phyloP scores from a whole-genome alignment of 2,797 vertebrate species.

The Poeciliopsis presidionis region DNA sequence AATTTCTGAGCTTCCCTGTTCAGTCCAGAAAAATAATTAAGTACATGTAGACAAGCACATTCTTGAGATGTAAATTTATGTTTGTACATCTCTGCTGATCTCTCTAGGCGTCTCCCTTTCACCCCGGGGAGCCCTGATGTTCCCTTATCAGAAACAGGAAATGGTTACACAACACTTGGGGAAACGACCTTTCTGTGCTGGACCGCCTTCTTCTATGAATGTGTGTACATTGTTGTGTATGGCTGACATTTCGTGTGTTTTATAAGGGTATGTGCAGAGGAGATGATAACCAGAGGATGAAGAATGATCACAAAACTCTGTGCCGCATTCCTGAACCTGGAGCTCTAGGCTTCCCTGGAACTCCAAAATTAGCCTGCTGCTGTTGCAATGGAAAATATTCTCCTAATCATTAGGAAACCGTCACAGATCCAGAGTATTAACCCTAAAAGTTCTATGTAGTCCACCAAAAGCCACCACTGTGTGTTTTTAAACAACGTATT shows the following conservation, averaged over 20 bases:
- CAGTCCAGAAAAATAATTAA: slow-evolving; percentile 12
- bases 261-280: slow-evolving; percentile 24
- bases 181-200: slow-evolving; percentile 52
- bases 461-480: slow-evolving; percentile 44
- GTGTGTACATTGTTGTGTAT: slow-evolving; percentile 30
- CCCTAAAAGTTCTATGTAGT: slow-evolving; percentile 46
- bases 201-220: slow-evolving; percentile 36
- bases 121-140: slow-evolving; percentile 61
- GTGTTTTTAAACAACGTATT: background rate
- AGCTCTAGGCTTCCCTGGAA: slow-evolving; percentile 57
- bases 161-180: slow-evolving; percentile 75
- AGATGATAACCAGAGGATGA: slow-evolving; percentile 54
- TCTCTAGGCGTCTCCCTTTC: slow-evolving; percentile 34
- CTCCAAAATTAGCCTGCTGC: slow-evolving; percentile 78
- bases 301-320: slow-evolving; percentile 74
- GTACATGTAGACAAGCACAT: slow-evolving; percentile 4
- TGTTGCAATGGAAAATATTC: slow-evolving; percentile 72
- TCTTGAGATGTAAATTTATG: slow-evolving; percentile 4
- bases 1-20: slow-evolving; percentile 4
- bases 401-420: slow-evolving; percentile 71
- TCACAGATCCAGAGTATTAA: slow-evolving; percentile 45
- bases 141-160: slow-evolving; percentile 75
- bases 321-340: slow-evolving; percentile 73
- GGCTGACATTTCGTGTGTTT: slow-evolving; percentile 33
- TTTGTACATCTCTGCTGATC: slow-evolving; percentile 5